Base-by-base conservation (phyloP, 2,797 vertebrate species). In the Octomys mimax region DNA sequence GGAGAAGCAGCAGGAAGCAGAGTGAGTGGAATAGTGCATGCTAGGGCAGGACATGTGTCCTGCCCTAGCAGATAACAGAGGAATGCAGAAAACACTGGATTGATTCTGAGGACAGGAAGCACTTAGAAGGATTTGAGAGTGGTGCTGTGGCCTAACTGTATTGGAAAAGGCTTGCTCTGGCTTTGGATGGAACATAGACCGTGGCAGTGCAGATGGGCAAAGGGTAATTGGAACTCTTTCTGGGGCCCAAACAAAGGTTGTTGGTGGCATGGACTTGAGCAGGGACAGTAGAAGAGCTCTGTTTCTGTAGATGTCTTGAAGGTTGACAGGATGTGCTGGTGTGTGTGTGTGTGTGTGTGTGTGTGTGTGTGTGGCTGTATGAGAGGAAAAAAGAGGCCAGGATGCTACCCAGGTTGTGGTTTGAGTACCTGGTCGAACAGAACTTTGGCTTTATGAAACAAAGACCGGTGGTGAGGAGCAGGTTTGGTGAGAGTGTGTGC, bases 1-100 rank as follows among this genome's bases (percentile, higher is more conserved):
- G 86, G 61, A 81, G 87, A 52, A 52, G 6, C 7, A 12, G 4
- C 11, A 46, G 31, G 57, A 77, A 39, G 42, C 9, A 5, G 3
- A 36, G 77, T 0, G 13, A 33, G 7, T 26, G 24, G 71, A 42
- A 6, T 0, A 21, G 52, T 26, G 1, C 0, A 8, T 8, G 9
- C 28, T 18, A 12, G 28, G 14, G 66, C 42, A 5, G 2, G 21
- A 4, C 39, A 3, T 26, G 5, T 10, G 31, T 14, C 49, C n/a
- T n/a, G n/a, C n/a, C n/a, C n/a, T n/a, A n/a, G n/a, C 10, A 12
- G 16, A 2, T 24, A 80, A 28, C 0, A 39, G 16, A 57, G 24
- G 89, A 59, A 33, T 36, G 12, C 26, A 19, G 62, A 92, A 6
- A n/a, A 57, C 0, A 0, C 36, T 62, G 66, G 4, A 16, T 49